Base-by-base conservation (phyloP, 2,113 vertebrate genomes). In the Aepyceros melampus region DNA sequence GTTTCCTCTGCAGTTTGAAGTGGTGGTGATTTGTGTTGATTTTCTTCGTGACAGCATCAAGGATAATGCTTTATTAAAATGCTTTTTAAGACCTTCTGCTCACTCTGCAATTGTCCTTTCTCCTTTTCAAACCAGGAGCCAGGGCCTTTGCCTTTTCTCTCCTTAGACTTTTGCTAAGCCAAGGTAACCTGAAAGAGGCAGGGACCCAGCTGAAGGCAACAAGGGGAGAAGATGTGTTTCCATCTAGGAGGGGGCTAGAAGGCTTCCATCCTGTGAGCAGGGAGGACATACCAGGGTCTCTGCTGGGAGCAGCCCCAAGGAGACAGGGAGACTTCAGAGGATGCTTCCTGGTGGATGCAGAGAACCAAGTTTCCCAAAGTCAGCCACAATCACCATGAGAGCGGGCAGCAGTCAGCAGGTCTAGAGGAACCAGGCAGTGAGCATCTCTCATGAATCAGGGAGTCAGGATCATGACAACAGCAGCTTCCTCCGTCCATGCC, bases 381-480 rank as follows among this genome's bases (percentile, higher is more conserved):
- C 16, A 74, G 25, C n/a, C 1, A 5, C 0, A 5, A 6, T 14
- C 8, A 19, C 27, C 23, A 4, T 33, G 31, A 60, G 21, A 17
- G n/a, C 7, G 6, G 36, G 10, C 12, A 16, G 25, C 49, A 64
- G 31, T 33, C 36, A 33, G 62, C 12, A n/a, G 31, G 23, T 25
- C n/a, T 47, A 2, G 40, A 64, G 51, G 11, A 67, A 33, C 19
- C 4, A 1, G 67, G 36, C 43, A 47, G 15, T 15, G 74, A 6
- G 11, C 71, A 15, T 64, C 56, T 55, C 15, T 17, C 7, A 0
- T 11, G 29, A 36, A 31, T 12, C 0, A 0, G 6, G 8, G 27
- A 11, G n/a, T 16, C 45, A 6, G 7, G 16, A 49, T 21, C 47
- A 2, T 25, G 43, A n/a, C 47, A 3, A 47, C 16, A 3, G 43